Conservation (phyloP, 2,888 invertebrate genomes). For the Hypomecis punctinalis region DNA sequence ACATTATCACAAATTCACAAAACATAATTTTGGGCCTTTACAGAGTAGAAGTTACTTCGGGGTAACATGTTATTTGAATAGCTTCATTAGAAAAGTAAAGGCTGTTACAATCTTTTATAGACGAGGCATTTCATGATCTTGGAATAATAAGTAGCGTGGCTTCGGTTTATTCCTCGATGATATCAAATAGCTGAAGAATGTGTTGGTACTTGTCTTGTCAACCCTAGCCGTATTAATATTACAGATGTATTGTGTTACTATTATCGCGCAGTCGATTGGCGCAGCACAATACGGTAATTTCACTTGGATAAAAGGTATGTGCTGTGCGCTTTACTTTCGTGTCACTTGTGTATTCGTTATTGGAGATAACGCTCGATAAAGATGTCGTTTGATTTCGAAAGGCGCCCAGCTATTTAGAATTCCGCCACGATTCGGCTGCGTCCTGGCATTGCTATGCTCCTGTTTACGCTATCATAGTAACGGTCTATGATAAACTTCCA, state of each 20-base stretch:
- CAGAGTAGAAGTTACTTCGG: too few species aligned
- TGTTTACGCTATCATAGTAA: conserved; percentile 13
- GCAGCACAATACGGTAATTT: conserved; percentile 20
- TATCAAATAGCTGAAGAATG: too few species aligned
- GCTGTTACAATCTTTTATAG: too few species aligned
- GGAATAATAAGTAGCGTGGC: too few species aligned
- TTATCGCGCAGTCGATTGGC: conserved; percentile 32
- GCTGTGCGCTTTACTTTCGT: conserved; percentile 35
- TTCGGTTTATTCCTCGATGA: too few species aligned
- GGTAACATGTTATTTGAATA: too few species aligned
- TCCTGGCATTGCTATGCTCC: conserved; percentile 6
- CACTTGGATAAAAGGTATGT: conserved; percentile 34
- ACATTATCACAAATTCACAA: too few species aligned
- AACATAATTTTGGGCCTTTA: too few species aligned
- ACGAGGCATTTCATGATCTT: too few species aligned
- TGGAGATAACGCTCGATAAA: conserved; percentile 49
- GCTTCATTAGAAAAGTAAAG: too few species aligned
- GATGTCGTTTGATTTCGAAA: conserved; percentile 43
- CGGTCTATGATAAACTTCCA: not conserved
- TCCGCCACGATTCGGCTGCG: not conserved
- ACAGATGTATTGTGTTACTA: conserved; percentile 13
- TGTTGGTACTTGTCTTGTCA: not conserved
- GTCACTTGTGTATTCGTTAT: conserved; percentile 37
- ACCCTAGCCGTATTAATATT: not conserved
- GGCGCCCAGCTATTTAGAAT: not conserved